These are phyloP conservation scores for Hemibagrus wyckioides DNA, from an alignment of 2,113 vertebrate genomes.

Conservation along the genomic window DNA sequence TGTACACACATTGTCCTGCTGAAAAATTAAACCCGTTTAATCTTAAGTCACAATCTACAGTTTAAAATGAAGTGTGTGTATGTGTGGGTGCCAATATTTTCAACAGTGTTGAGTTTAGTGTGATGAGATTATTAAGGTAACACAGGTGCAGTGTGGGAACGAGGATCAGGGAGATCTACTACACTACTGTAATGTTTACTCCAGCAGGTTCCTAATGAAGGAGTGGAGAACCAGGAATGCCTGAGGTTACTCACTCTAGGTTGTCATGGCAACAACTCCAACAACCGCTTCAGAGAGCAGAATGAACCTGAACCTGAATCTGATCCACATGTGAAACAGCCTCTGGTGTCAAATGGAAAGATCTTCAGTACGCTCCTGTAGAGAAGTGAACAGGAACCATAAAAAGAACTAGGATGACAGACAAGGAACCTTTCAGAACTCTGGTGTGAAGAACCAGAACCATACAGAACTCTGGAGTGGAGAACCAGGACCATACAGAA, in stretches of 20 bases:
- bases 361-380: not conserved
- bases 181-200: too few species aligned
- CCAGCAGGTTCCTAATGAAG: not conserved
- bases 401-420: not conserved
- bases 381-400: not conserved
- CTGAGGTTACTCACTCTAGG: not conserved
- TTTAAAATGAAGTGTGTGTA: too few species aligned
- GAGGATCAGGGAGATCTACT: not conserved
- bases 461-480: too few species aligned
- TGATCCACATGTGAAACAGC: not conserved
- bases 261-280: not conserved
- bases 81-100: conserved; percentile 1
- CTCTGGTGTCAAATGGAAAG: not conserved
- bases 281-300: not conserved
- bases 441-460: too few species aligned
- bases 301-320: not conserved
- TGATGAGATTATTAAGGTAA: not conserved
- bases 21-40: not conserved
- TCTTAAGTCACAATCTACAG: not conserved
- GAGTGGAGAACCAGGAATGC: too few species aligned
- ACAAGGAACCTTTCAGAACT: not conserved
- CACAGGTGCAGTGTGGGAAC: not conserved
- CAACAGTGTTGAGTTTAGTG: not conserved
- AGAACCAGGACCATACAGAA: too few species aligned
- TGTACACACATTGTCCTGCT: not conserved